Evolutionary conservation across 35 echinoderm and acorn worm genomes (phyloP).

Genomic region (Heliocidaris erythrogramma): DNA sequence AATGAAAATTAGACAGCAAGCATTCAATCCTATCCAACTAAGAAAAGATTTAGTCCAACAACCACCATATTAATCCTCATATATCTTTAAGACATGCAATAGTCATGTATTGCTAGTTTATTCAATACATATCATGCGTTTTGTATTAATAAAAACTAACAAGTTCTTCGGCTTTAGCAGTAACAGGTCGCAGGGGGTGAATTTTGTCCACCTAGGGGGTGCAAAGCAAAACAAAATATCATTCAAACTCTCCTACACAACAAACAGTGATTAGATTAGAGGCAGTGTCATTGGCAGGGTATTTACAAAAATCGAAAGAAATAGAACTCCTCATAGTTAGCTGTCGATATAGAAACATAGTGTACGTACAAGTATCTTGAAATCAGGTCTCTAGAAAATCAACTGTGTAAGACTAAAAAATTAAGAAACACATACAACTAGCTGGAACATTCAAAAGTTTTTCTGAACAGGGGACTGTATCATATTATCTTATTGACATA

Average conservation of each 20-base stretch:
- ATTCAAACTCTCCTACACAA: neutral
- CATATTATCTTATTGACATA: too few relatives aligned
- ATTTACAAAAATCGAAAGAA: neutral
- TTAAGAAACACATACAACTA: too few relatives aligned
- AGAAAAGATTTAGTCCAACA: neutral
- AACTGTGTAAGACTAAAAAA: too few relatives aligned
- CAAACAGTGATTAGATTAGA: neutral
- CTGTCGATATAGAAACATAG: neutral
- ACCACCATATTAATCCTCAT: neutral
- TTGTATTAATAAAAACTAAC: slow-evolving; percentile 38
- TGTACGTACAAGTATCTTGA: too few relatives aligned
- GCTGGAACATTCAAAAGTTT: too few relatives aligned
- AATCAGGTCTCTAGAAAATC: too few relatives aligned
- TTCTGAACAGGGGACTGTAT: too few relatives aligned
- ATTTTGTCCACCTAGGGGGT: slow-evolving; percentile 48
- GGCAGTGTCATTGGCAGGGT: neutral
- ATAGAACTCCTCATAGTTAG: neutral
- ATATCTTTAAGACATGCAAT: neutral
- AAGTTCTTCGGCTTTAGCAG: slow-evolving; percentile 66
- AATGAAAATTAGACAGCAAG: neutral
- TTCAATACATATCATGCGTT: neutral
- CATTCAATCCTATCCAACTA: neutral
- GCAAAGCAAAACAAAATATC: slow-evolving; percentile 38
- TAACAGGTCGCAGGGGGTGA: slow-evolving; percentile 46
- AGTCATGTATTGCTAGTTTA: neutral